Conservation (phyloP, 1,140 invertebrate genomes). For the Drosophila azteca region DNA sequence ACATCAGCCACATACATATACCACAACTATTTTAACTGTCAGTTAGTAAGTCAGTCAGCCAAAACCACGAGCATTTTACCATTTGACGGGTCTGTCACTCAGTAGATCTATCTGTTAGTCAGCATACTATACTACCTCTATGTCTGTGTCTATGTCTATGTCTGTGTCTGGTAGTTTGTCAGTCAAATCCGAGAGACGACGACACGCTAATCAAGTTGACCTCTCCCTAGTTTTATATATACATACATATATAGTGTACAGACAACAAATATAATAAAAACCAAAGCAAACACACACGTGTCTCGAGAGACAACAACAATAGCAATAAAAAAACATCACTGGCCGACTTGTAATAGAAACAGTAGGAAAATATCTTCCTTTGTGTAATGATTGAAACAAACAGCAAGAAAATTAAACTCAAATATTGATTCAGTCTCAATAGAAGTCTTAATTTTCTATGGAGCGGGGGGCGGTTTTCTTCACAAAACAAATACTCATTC, state of each 20-base stretch:
- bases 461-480: background rate
- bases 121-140: slow-evolving; percentile 3
- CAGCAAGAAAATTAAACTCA: slow-evolving; percentile 6
- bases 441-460: slow-evolving; percentile 11
- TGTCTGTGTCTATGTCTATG: background rate
- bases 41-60: slow-evolving; percentile 14
- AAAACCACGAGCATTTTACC: slow-evolving; percentile 8
- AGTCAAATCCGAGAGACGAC: slow-evolving; percentile 5
- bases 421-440: slow-evolving; percentile 19
- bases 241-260: slow-evolving; percentile 14
- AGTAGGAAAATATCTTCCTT: background rate
- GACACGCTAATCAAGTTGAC: slow-evolving; percentile 72
- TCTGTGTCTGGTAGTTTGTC: slow-evolving; percentile 2
- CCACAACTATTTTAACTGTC: slow-evolving; percentile 24
- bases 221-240: slow-evolving; percentile 57
- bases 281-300: slow-evolving; percentile 32
- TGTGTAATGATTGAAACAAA: slow-evolving; percentile 4
- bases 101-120: slow-evolving; percentile 16
- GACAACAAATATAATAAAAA: slow-evolving; percentile 47
- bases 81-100: no score
- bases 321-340: slow-evolving; percentile 2
- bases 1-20: slow-evolving; percentile 18
- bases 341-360: slow-evolving; percentile 1
- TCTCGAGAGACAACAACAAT: background rate
- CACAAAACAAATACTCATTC: background rate